phyloP scores from a whole-genome alignment of 2,113 vertebrate genomes.

The Eublepharis macularius region DNA sequence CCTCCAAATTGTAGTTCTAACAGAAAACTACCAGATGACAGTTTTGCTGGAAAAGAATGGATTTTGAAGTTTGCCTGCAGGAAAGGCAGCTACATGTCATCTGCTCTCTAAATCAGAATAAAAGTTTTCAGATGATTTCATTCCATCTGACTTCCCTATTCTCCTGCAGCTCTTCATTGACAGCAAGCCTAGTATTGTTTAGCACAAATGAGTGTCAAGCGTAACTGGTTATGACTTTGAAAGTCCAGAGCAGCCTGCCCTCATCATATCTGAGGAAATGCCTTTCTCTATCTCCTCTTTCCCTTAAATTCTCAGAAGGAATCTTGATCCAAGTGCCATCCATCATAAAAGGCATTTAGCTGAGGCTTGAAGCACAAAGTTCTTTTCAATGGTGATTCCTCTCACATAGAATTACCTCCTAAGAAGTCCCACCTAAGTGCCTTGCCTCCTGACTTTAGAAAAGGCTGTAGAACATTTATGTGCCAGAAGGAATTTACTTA shows the following conservation, averaged over 20 bases:
- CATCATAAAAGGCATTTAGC: background rate
- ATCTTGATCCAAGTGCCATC: background rate
- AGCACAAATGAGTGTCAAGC: conserved; percentile 61
- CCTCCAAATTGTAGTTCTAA: background rate
- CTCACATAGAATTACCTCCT: background rate
- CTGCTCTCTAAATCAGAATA: conserved; percentile 39
- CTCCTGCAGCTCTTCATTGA: conserved; percentile 47
- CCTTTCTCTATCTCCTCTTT: background rate
- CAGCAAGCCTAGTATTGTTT: conserved; percentile 59
- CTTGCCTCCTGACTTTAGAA: background rate
- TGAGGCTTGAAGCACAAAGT: background rate
- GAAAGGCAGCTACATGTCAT: conserved; percentile 35
- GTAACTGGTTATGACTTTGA: conserved; percentile 12
- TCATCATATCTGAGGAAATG: background rate
- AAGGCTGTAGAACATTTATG: background rate
- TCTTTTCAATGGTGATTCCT: background rate
- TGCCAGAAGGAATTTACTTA: background rate
- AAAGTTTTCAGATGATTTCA: conserved; percentile 64
- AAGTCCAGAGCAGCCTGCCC: background rate
- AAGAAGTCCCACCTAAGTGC: background rate
- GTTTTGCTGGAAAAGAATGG: conserved; percentile 34
- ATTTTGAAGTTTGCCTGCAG: conserved; percentile 55
- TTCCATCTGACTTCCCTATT: conserved; percentile 57
- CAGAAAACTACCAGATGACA: conserved; percentile 11
- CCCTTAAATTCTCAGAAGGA: background rate